Conservation (phyloP, 2,113 vertebrate genomes). For the Cyprinodon variegatus region DNA sequence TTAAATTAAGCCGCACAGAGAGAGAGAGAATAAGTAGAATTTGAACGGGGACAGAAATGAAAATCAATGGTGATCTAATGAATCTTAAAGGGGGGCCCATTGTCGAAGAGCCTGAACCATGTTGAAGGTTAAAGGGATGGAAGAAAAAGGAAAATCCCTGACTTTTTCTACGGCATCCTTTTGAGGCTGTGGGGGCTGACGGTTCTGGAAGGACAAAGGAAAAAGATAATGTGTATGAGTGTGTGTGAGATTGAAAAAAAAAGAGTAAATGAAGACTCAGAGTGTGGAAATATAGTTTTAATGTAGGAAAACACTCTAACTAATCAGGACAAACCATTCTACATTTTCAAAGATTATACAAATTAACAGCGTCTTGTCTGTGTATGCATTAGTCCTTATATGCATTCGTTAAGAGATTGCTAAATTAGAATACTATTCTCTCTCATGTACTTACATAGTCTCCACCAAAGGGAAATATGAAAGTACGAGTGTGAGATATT, state of each 20-base stretch:
- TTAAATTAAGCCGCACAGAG: conserved; percentile 27
- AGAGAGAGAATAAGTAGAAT: conserved; percentile 41
- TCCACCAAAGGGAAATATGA: conserved; percentile 68
- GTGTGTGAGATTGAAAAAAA: conserved; percentile 13
- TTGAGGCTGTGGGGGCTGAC: conserved; percentile 52
- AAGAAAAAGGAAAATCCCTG: conserved; percentile 56
- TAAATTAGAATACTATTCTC: conserved; percentile 72
- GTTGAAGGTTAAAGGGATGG: conserved; percentile 65
- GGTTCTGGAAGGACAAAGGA: conserved; percentile 67
- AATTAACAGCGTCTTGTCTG: conserved; percentile 80
- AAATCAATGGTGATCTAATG: conserved; percentile 64
- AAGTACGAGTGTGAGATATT: conserved; percentile 71
- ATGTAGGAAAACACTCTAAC: conserved; percentile 71
- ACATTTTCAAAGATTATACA: conserved; percentile 80
- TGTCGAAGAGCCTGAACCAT: conserved; percentile 63
- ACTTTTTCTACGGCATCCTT: conserved; percentile 66
- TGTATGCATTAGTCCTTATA: conserved; percentile 70
- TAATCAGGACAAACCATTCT: conserved; percentile 79
- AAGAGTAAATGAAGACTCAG: background rate
- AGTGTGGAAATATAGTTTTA: conserved; percentile 64
- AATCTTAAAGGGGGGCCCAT: conserved; percentile 64
- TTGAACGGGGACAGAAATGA: conserved; percentile 44
- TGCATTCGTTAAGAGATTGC: conserved; percentile 65
- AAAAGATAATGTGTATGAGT: conserved; percentile 35
- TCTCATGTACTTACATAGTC: conserved; percentile 73